Evolutionary conservation across 1,140 invertebrate species (phyloP).

Genomic region (Pogonus chalceus): DNA sequence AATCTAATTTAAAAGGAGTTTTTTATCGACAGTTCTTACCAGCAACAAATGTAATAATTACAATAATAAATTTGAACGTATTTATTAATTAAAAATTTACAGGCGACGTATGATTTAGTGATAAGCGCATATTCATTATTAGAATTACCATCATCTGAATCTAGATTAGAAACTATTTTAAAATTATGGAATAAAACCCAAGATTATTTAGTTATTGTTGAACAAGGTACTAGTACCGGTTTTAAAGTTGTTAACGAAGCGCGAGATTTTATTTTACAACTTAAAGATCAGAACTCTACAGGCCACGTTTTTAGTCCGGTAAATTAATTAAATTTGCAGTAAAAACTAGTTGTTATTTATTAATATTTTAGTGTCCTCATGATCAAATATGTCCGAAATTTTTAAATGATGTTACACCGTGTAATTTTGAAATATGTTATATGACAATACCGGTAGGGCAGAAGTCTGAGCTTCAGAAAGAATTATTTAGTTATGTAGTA

Average conservation of each 20-base stretch:
- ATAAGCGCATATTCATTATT: conserved; percentile 71
- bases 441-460: conserved; percentile 41
- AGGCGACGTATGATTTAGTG: conserved; percentile 69
- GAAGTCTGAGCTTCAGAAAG: conserved; percentile 34
- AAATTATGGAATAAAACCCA: conserved; percentile 81
- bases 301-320: conserved; percentile 67
- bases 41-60: conserved; percentile 40
- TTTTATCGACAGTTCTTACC: conserved; percentile 77
- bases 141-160: conserved; percentile 58
- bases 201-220: conserved; percentile 72
- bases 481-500: conserved; percentile 54
- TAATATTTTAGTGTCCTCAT: conserved; percentile 63
- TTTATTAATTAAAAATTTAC: conserved; percentile 26
- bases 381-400: conserved; percentile 61
- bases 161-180: conserved; percentile 57
- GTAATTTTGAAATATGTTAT: conserved; percentile 65
- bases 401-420: conserved; percentile 49
- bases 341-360: conserved; percentile 11
- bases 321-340: conserved; percentile 29
- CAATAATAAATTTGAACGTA: conserved; percentile 4
- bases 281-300: conserved; percentile 30
- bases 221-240: conserved; percentile 72
- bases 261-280: conserved; percentile 56
- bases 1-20: conserved; percentile 45
- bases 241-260: conserved; percentile 66